Conservation (phyloP, 1,140 invertebrate genomes). For the Drosophila punjabiensis region DNA sequence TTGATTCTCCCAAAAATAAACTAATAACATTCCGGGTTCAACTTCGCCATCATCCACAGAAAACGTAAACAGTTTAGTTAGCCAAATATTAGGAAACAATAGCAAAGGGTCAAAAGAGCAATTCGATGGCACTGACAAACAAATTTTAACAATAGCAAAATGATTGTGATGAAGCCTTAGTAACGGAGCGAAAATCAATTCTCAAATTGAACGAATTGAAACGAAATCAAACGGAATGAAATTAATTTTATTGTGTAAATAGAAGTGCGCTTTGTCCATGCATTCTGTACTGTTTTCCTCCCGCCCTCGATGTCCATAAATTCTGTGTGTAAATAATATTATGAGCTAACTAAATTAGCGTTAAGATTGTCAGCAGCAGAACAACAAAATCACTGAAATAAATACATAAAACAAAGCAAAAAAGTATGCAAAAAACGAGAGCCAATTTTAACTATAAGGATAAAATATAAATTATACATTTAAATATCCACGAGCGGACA, state of each 20-base stretch:
- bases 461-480: constrained; percentile 46
- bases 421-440: constrained; percentile 45
- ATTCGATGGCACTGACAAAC: constrained; percentile 27
- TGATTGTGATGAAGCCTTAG: constrained; percentile 73
- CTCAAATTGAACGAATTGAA: constrained; percentile 33
- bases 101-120: constrained; percentile 45
- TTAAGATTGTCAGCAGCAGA: constrained; percentile 54
- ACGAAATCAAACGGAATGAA: constrained; percentile 56
- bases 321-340: constrained; percentile 74
- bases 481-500: constrained; percentile 54
- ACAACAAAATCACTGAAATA: constrained; percentile 18
- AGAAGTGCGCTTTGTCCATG: constrained; percentile 41
- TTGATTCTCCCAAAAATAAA: constrained; percentile 35
- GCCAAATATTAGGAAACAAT: constrained; percentile 68
- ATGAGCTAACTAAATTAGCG: constrained; percentile 67
- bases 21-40: constrained; percentile 73
- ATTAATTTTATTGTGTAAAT: constrained; percentile 56
- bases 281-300: constrained; percentile 23
- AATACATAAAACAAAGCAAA: constrained; percentile 22
- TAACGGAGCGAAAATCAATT: constrained; percentile 57
- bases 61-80: constrained; percentile 71
- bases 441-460: constrained; percentile 69
- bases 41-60: constrained; percentile 51
- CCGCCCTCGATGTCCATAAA: constrained; percentile 38
- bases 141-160: constrained; percentile 66